Evolutionary conservation across 2,113 vertebrate genomes (phyloP), one percentile per base, ranked within the genome.

Genomic region (Myotis yumanensis): DNA sequence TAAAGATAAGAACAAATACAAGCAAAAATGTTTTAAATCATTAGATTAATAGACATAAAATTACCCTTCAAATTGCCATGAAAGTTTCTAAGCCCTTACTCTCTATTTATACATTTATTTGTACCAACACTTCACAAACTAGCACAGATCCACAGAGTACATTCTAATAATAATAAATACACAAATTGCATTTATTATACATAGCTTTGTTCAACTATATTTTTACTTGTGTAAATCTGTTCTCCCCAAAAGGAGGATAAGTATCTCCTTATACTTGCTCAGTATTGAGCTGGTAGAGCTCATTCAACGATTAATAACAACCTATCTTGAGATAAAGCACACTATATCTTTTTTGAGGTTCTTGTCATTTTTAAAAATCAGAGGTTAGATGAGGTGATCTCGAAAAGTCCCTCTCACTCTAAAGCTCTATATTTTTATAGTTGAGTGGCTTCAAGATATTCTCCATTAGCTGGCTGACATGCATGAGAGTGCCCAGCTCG

Each of bases 1-100:
- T 92, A 48, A 68, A 93, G 91, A 85, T 51, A 85, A 84, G 73
- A 62, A 81, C 25, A 88, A 84, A 89, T 57, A 54, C 7, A 86
- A 89, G 40, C 64, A 95, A 2, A 35, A 22, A 8, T 1, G 18
- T 72, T 57, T 84, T 7, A 57, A 87, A 73, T 6, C 15, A 71
- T 88, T 73, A 64, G 30, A 66, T 76, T 69, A 85, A 90, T 4
- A 72, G 43, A 48, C 28, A 35, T 90, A 69, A 91, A 93, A 91
- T 80, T 51, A 81, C 22, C 15, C 51, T 81, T 89, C 43, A 81
- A 69, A 32, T 48, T n/a, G 16, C 57, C 85, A 35, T 69, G 22
- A 80, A 69, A 11, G 3, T 96, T 84, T 90, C 43, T 72, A 57
- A 85, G 28, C 12, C 52, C 66, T 59, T 59, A 25, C 10, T 64